These are phyloP conservation scores for Lycaon pictus DNA, from an alignment of 2,113 vertebrate species.

Conservation along the genomic window DNA sequence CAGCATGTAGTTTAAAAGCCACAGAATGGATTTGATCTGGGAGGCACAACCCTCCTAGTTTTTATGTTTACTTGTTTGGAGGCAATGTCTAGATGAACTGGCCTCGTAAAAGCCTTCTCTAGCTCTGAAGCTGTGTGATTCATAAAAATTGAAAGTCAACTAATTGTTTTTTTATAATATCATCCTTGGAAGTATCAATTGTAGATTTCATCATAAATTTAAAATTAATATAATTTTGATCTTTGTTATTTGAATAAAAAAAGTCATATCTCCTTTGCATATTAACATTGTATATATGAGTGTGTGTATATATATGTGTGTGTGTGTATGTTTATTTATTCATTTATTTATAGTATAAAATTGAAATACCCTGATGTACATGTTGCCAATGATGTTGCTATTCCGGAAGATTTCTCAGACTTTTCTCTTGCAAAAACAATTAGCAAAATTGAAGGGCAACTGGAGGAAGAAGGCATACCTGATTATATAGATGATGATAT, in stretches of 20 bases:
- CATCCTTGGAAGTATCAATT: slow-evolving; percentile 28
- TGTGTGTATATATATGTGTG: background rate
- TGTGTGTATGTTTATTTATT: background rate
- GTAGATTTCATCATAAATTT: background rate
- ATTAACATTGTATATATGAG: background rate
- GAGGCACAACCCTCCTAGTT: background rate
- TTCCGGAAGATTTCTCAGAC: slow-evolving; percentile 87
- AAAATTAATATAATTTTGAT: slow-evolving; percentile 8
- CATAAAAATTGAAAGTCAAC: background rate
- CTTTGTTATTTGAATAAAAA: slow-evolving; percentile 42
- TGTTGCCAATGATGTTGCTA: slow-evolving; percentile 84
- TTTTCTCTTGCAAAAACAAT: slow-evolving; percentile 91
- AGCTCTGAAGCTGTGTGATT: background rate
- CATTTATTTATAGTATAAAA: slow-evolving; percentile 82
- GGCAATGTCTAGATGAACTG: background rate
- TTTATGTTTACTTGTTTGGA: background rate
- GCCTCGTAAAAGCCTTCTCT: background rate
- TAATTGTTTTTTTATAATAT: background rate
- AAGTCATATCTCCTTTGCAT: background rate
- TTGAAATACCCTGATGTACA: slow-evolving; percentile 83
- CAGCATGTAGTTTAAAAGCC: background rate
- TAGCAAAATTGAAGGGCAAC: slow-evolving; percentile 89
- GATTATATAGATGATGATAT: slow-evolving; percentile 87
- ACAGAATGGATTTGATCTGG: background rate
- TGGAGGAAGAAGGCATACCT: slow-evolving; percentile 84